Percentiles rank a stretch among this genome's conserved stretches.
Conservation (phyloP, 1,140 invertebrate species). For the Mylabris phalerata region DNA sequence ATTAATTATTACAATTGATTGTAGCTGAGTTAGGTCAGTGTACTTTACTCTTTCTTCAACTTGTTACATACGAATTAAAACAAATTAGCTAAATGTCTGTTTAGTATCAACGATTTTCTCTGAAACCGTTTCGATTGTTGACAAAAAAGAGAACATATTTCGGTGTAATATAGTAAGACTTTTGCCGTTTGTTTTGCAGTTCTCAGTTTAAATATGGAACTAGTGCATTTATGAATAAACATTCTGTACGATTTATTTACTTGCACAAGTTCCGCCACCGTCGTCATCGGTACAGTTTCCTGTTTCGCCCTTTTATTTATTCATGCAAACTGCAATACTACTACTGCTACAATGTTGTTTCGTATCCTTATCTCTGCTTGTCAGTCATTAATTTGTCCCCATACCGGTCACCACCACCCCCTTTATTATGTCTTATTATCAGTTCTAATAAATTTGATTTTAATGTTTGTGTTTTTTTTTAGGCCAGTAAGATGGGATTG, state of each 20-base stretch:
- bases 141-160: too few relatives aligned
- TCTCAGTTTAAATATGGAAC: slow-evolving; percentile 31
- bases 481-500: slow-evolving; percentile 88
- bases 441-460: not conserved
- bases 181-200: not conserved
- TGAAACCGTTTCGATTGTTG: too few relatives aligned
- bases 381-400: slow-evolving; percentile 10
- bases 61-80: too few relatives aligned
- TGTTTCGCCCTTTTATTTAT: slow-evolving; percentile 33
- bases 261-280: slow-evolving; percentile 9
- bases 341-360: not conserved
- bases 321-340: slow-evolving; percentile 22
- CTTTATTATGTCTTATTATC: too few relatives aligned
- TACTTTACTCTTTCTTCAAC: slow-evolving; percentile 3
- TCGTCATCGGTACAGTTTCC: slow-evolving; percentile 25
- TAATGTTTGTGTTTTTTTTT: slow-evolving; percentile 44
- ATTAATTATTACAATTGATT: slow-evolving; percentile 13
- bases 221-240: slow-evolving; percentile 38
- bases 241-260: slow-evolving; percentile 35
- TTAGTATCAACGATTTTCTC: too few relatives aligned
- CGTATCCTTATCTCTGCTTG: slow-evolving; percentile 3
- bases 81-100: too few relatives aligned
- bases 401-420: too few relatives aligned
- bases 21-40: slow-evolving; percentile 7
- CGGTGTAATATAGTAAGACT: not conserved